These are phyloP conservation scores for Stichopus chloronotus DNA, from an alignment of 35 echinoderm and acorn worm species.

Conservation along the genomic window DNA sequence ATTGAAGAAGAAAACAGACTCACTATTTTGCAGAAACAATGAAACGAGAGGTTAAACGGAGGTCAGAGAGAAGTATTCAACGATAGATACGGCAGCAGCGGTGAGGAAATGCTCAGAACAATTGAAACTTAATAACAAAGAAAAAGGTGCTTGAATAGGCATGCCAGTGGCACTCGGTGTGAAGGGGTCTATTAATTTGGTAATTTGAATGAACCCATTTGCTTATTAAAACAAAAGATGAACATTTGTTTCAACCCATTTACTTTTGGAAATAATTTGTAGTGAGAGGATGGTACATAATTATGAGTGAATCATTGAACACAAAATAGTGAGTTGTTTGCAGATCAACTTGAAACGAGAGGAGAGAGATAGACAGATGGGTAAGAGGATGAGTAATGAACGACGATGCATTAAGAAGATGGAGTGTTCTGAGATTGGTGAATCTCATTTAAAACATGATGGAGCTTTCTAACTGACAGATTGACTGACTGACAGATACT, in stretches of 20 bases:
- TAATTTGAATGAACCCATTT: not conserved
- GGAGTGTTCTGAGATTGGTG: not conserved
- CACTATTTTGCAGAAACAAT: slow-evolving; percentile 14
- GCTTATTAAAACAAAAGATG: not conserved
- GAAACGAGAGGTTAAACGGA: slow-evolving; percentile 2
- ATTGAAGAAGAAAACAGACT: not conserved
- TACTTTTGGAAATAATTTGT: not conserved
- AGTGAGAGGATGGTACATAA: not conserved
- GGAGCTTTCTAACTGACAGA: no score
- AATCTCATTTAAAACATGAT: not conserved
- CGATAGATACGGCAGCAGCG: not conserved
- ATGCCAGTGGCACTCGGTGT: slow-evolving; percentile 33
- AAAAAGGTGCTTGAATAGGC: slow-evolving; percentile 37
- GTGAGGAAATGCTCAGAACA: not conserved
- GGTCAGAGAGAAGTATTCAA: slow-evolving; percentile 36
- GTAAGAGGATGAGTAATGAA: slow-evolving; percentile 16
- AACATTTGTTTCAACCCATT: not conserved
- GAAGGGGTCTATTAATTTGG: not conserved
- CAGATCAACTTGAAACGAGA: slow-evolving; percentile 23
- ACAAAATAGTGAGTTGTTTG: slow-evolving; percentile 65
- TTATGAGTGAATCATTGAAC: slow-evolving; percentile 38
- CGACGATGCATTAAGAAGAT: slow-evolving; percentile 7
- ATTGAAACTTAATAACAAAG: slow-evolving; percentile 25
- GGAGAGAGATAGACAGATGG: not conserved
- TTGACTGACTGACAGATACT: no score